Conservation (phyloP, 2,797 vertebrate genomes). For the Synanceia verrucosa region DNA sequence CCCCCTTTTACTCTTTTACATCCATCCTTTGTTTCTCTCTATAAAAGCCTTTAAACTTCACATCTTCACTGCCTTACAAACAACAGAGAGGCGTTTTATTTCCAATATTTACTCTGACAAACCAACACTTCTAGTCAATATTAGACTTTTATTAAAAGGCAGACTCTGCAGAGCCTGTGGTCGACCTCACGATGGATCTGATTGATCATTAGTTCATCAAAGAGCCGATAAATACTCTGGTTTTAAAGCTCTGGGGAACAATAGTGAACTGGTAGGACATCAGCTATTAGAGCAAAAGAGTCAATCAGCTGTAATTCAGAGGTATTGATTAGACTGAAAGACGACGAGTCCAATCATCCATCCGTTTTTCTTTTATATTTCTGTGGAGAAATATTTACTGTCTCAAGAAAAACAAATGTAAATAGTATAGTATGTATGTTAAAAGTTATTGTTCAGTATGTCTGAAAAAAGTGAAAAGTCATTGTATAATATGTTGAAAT, state of each 20-base stretch:
- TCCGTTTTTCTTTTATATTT: no score
- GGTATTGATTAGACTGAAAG: no score
- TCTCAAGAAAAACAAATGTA: no score
- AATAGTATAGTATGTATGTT: no score
- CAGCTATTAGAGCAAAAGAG: not conserved
- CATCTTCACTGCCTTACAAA: slow-evolving; percentile 15
- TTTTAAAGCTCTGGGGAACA: slow-evolving; percentile 6
- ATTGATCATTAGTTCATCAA: slow-evolving; percentile 18
- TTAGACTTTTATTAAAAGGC: slow-evolving; percentile 48
- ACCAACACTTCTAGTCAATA: slow-evolving; percentile 50
- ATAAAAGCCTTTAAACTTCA: slow-evolving; percentile 13
- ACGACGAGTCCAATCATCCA: no score
- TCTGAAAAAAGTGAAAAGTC: no score
- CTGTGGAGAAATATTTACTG: no score
- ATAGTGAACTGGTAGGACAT: not conserved
- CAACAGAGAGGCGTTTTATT: slow-evolving; percentile 3
- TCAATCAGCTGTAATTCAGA: not conserved
- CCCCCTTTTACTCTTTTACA: not conserved
- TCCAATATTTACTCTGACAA: slow-evolving; percentile 40
- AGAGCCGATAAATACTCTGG: not conserved
- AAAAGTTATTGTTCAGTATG: no score
- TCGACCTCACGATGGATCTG: slow-evolving; percentile 28
- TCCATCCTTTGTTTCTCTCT: not conserved
- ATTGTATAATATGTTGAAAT: no score
- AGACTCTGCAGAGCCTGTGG: slow-evolving; percentile 12